These are phyloP conservation scores for Drosophila flavopinicola DNA, from an alignment of 2,888 invertebrate genomes.

Conservation along the genomic window DNA sequence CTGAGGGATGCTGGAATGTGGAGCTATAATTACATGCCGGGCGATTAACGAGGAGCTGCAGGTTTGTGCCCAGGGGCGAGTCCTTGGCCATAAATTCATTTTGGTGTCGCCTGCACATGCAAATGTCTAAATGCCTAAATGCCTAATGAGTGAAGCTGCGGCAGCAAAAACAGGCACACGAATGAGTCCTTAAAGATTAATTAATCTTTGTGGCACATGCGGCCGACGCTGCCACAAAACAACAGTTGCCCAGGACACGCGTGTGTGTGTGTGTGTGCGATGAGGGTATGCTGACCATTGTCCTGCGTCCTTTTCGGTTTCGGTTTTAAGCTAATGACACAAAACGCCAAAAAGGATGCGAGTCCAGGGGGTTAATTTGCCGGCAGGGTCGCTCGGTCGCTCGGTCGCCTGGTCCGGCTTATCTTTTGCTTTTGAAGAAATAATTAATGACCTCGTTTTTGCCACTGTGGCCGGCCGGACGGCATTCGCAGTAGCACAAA, in stretches of 20 bases:
- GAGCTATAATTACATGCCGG: slow-evolving; percentile 3
- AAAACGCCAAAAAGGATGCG: slow-evolving; percentile 77
- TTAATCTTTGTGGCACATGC: slow-evolving; percentile 83
- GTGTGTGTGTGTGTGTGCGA: slow-evolving; percentile 15
- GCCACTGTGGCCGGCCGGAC: slow-evolving; percentile 74
- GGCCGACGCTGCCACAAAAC: slow-evolving; percentile 57
- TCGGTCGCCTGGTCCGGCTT: slow-evolving; percentile 68
- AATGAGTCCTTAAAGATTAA: slow-evolving; percentile 84
- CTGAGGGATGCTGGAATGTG: background rate
- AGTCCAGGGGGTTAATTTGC: slow-evolving; percentile 70
- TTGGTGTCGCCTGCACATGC: slow-evolving; percentile 75
- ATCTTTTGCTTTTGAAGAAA: slow-evolving; percentile 84
- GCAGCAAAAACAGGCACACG: slow-evolving; percentile 47
- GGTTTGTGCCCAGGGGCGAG: slow-evolving; percentile 8
- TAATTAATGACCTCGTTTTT: slow-evolving; percentile 84
- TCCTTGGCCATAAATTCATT: slow-evolving; percentile 69
- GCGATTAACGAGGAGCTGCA: background rate
- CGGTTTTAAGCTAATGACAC: slow-evolving; percentile 80
- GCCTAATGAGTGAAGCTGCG: slow-evolving; percentile 68
- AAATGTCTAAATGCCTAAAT: slow-evolving; percentile 73
- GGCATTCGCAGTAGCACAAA: too few relatives aligned
- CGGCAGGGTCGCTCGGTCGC: slow-evolving; percentile 37
- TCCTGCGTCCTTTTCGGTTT: slow-evolving; percentile 54
- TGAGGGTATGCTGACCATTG: slow-evolving; percentile 55
- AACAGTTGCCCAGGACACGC: slow-evolving; percentile 51